Evolutionary conservation across 2,888 invertebrate species (phyloP), one percentile per base, ranked within the genome.

Genomic region (Lithophane leautieri): DNA sequence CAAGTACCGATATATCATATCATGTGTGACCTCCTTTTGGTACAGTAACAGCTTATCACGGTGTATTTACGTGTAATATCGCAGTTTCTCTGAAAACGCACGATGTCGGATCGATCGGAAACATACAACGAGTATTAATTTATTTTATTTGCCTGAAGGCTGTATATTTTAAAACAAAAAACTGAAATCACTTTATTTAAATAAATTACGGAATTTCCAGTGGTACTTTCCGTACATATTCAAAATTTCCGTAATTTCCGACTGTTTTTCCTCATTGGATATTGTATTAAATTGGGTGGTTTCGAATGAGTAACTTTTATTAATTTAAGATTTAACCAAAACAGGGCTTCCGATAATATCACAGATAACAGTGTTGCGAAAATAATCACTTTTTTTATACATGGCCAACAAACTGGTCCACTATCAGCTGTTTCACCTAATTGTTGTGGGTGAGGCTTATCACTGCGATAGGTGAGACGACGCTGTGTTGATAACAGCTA

Each of bases 391-490:
- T 78, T 67, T 77, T 62, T 68, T 65, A 78, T 78, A 85, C 76
- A 71, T 61, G 34, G 50, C 69, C 58, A 79, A 76, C 75, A 82
- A 74, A 73, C 72, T 76, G 63, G 72, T 83, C 76, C 89, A 87
- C 83, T 94, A 93, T 94, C 93, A 87, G 90, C 90, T 89, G 92
- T 93, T 93, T 89, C 87, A 92, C 93, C 93, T 94, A 94, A 95
- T 94, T 95, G 93, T 93, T 90, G 90, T 91, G 91, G 93, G 92
- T 89, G 91, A 91, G 92, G 89, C 94, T 96, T 95, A 96, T 95
- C 96, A 92, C 65, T 74, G 86, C 88, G 95, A 95, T 95, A 95
- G 87, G 84, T 84, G 89, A 90, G 89, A 89, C 90, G 85, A 87
- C 85, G 89, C 88, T 77, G 78, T 75, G 60, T 79, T 87, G 94